Evolutionary conservation across 2,113 vertebrate species (phyloP).

Genomic region (Lutjanus erythropterus): DNA sequence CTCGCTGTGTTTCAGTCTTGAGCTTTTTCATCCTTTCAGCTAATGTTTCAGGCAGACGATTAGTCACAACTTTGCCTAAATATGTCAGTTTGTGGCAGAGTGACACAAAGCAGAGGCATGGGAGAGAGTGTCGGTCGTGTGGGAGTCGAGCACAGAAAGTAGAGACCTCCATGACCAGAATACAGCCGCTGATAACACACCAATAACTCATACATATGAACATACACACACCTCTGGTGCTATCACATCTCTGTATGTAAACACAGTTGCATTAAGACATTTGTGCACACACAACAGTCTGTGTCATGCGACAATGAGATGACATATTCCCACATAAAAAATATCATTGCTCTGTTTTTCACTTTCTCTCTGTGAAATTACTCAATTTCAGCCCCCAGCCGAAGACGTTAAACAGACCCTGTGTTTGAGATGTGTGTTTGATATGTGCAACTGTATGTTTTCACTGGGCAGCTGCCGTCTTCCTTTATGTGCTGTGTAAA

Average conservation of each 20-base stretch:
- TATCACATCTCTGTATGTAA: conserved; percentile 26
- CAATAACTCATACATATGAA: conserved; percentile 42
- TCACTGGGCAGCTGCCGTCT: conserved; percentile 53
- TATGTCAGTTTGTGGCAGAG: conserved; percentile 69
- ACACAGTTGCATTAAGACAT: conserved; percentile 23
- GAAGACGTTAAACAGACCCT: conserved; percentile 42
- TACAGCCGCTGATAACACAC: conserved; percentile 22
- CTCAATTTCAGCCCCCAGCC: conserved; percentile 25
- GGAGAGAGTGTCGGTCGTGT: conserved; percentile 14
- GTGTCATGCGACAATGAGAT: conserved; percentile 10
- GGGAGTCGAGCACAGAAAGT: conserved; percentile 52
- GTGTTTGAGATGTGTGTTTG: conserved; percentile 49
- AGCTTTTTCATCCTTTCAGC: conserved; percentile 55
- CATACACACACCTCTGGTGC: neutral
- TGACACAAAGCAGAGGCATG: conserved; percentile 71
- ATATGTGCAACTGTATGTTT: conserved; percentile 65
- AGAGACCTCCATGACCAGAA: conserved; percentile 19
- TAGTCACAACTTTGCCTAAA: conserved; percentile 72
- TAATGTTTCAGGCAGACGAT: conserved; percentile 52
- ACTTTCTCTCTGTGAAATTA: conserved; percentile 5
- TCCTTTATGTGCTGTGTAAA: conserved; percentile 30
- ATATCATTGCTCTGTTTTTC: conserved; percentile 3
- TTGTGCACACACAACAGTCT: neutral
- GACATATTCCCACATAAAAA: conserved; percentile 46
- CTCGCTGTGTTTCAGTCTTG: neutral